phyloP scores from a whole-genome alignment of 2,113 vertebrate species.

The Neogobius melanostomus region DNA sequence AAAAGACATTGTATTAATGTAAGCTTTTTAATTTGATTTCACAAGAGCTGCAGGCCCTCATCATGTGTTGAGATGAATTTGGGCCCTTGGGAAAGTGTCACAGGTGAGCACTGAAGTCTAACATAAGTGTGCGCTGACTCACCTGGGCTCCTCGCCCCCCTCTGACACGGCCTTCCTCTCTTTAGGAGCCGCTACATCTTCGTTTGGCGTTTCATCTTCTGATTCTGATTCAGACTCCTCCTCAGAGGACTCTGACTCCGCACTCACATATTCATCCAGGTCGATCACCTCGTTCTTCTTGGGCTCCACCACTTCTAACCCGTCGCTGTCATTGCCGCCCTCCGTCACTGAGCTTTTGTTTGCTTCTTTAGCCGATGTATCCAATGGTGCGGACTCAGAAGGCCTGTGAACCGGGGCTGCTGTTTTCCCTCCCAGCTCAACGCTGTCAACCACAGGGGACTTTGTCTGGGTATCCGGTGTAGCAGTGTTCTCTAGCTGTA shows the following conservation, averaged over 20 bases:
- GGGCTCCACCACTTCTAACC: constrained; percentile 81
- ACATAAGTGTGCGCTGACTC: too few species aligned
- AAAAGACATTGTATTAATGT: too few species aligned
- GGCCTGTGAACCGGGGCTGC: not conserved
- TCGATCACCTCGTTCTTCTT: constrained; percentile 73
- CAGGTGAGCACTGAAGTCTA: too few species aligned
- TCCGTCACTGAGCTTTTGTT: not conserved
- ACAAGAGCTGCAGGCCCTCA: too few species aligned
- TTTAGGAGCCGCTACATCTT: too few species aligned
- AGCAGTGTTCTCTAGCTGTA: constrained; percentile 56
- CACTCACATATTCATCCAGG: constrained; percentile 46
- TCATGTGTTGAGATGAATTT: too few species aligned
- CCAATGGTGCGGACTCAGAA: not conserved
- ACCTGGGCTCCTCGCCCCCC: too few species aligned
- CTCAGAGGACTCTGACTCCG: not conserved
- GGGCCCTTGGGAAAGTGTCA: too few species aligned
- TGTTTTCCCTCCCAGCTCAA: not conserved
- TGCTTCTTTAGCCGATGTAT: not conserved
- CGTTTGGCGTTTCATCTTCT: not conserved
- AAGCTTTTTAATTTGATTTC: too few species aligned
- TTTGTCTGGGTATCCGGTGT: constrained; percentile 44
- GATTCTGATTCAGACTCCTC: not conserved
- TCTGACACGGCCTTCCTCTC: too few species aligned
- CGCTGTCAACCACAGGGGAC: not conserved
- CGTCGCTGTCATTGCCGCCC: constrained; percentile 67